These are phyloP conservation scores for Hyperoodon ampullatus DNA, from an alignment of 2,113 vertebrate species.

Conservation along the genomic window DNA sequence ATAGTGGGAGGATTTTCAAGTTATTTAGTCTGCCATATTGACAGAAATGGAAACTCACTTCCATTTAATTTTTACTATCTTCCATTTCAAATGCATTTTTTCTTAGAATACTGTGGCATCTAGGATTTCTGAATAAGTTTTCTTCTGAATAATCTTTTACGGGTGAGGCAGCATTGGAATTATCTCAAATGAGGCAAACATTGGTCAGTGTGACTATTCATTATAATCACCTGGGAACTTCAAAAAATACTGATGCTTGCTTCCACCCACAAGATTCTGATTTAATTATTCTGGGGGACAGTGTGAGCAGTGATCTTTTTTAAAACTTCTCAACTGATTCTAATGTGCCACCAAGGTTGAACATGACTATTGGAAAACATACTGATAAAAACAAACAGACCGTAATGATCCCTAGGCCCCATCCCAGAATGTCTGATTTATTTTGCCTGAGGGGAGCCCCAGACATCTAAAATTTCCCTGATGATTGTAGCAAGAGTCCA, in stretches of 20 bases:
- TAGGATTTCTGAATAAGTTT: background rate
- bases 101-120: background rate
- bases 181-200: background rate
- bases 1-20: background rate
- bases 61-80: slow-evolving; percentile 10
- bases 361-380: slow-evolving; percentile 14
- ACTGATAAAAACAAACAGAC: background rate
- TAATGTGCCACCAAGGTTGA: background rate
- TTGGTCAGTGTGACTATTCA: background rate
- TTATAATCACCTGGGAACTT: background rate
- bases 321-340: background rate
- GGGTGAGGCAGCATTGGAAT: background rate
- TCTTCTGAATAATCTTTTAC: background rate
- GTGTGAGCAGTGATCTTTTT: background rate
- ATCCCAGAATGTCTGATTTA: background rate
- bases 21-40: slow-evolving; percentile 13
- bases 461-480: background rate
- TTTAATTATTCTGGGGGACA: background rate
- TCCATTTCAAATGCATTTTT: background rate
- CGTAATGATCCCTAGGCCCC: background rate
- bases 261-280: background rate
- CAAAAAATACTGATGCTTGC: background rate
- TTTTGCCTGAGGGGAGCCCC: background rate
- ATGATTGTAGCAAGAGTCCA: background rate
- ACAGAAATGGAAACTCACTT: slow-evolving; percentile 38